Evolutionary conservation across 2,888 invertebrate genomes (phyloP), one percentile per base, ranked within the genome.

Genomic region (Acanthosepion pharaonis): DNA sequence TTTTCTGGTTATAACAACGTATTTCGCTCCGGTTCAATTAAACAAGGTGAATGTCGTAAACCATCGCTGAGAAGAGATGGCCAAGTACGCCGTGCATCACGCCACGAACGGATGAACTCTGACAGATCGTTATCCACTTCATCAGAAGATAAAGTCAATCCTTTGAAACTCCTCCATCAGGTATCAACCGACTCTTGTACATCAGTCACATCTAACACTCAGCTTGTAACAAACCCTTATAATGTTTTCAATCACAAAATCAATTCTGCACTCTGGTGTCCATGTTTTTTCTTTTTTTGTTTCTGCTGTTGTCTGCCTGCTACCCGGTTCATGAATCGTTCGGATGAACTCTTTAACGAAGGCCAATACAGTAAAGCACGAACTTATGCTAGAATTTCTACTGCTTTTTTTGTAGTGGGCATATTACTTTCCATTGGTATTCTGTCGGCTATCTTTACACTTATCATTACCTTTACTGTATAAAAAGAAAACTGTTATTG

Each of bases 391-490:
- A 78, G n/a, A 18, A 5, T 78, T 15, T 78, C 78, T n/a, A 78
- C 78, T 33, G n/a, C 18, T 78, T 18, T 78, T 2, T 78, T 15
- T 18, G 33, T 78, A 9, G n/a, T 78, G 33, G 78, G 78, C 20
- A 95, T 95, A 20, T 94, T 96, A 11, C 78, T 95, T 8, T 96
- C 96, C 4, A 94, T 96, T 42, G 94, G 95, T 0, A 95, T 96
- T 94, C 94, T 96, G 5, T 64, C 95, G 6, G 95, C 95, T 1
- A 94, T 95, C 0, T 95, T 96, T 78, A 33, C 78, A n/a, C 4
- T 78, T 11, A 78, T 78, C n/a, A 11, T 78, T 33, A 15, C 33
- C 5, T 78, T 78, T 15, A 18, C 78, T n/a, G 18, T 18, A 78
- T 78, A 78, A 78, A n/a, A 8, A 42, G 42, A 42, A 64, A 23